These are phyloP conservation scores for Drosophila setosimentum DNA, from an alignment of 2,888 invertebrate genomes.

Conservation along the genomic window DNA sequence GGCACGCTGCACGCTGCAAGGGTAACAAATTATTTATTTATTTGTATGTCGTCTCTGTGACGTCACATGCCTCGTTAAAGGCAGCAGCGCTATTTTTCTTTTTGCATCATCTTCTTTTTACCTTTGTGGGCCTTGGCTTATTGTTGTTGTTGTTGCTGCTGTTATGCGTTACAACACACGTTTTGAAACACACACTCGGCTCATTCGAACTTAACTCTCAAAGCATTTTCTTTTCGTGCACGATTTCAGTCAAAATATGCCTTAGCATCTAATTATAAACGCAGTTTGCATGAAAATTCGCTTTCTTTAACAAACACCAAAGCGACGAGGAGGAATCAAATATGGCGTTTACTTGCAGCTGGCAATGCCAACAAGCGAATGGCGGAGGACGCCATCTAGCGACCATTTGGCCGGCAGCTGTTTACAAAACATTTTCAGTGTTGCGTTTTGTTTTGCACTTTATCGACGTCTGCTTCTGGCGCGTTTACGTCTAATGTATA, in stretches of 20 bases:
- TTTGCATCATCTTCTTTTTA: constrained; percentile 45
- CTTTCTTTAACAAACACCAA: constrained; percentile 57
- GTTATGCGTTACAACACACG: constrained; percentile 28
- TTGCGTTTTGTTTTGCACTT: constrained; percentile 63
- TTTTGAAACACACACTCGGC: constrained; percentile 19
- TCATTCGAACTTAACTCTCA: constrained; percentile 20
- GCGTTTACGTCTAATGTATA: constrained; percentile 66
- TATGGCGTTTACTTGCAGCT: constrained; percentile 78
- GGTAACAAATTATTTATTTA: constrained; percentile 5
- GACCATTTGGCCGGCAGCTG: constrained; percentile 54
- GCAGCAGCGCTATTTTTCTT: constrained; percentile 67
- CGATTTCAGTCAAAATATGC: constrained; percentile 41
- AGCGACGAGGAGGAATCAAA: constrained; percentile 77
- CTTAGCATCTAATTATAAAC: constrained; percentile 39
- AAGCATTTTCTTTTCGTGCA: constrained; percentile 38
- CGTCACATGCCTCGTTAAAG: constrained; percentile 51
- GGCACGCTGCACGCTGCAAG: constrained; percentile 34
- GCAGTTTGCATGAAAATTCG: constrained; percentile 55
- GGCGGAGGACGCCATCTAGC: constrained; percentile 53
- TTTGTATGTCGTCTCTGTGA: constrained; percentile 43
- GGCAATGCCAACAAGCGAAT: constrained; percentile 65
- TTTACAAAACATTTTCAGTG: constrained; percentile 60
- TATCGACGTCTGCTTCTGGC: constrained; percentile 65
- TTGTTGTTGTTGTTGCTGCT: constrained; percentile 39
- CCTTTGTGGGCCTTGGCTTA: constrained; percentile 57